Evolutionary conservation across 1,140 invertebrate genomes (phyloP).

Genomic region (Chymomyza costata): DNA sequence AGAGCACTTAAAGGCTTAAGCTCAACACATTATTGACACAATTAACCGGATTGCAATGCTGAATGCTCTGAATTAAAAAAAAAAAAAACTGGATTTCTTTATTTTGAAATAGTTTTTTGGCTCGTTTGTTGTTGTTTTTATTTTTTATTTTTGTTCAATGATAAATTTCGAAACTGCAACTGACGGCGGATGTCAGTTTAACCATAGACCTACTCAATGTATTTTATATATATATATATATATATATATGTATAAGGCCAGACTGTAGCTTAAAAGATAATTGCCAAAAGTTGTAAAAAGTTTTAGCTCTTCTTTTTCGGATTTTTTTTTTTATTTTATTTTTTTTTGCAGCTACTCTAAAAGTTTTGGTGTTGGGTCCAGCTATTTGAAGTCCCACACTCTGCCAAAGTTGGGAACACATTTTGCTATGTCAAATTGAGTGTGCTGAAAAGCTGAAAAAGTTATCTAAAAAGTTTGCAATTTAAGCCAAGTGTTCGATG

Average conservation of each 20-base stretch:
- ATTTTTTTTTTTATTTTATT: constrained; percentile 15
- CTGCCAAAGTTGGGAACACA: constrained; percentile 65
- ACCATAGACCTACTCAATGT: constrained; percentile 27
- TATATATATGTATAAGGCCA: constrained; percentile 33
- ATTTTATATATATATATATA: constrained; percentile 8
- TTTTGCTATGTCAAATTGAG: constrained; percentile 72
- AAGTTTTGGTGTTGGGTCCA: constrained; percentile 68
- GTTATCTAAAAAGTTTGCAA: constrained; percentile 46
- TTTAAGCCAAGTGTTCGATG: constrained; percentile 31
- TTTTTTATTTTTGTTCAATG: constrained; percentile 10
- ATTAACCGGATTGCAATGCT: constrained; percentile 19
- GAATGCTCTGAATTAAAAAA: too few relatives aligned
- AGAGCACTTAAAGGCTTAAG: constrained; percentile 58
- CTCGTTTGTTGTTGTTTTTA: constrained; percentile 4
- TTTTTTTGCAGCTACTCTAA: constrained; percentile 67
- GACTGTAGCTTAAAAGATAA: constrained; percentile 60
- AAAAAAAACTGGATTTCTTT: constrained; percentile 17
- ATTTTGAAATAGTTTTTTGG: constrained; percentile 9
- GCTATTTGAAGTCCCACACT: constrained; percentile 55
- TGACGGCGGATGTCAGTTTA: constrained; percentile 8
- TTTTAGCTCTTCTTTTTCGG: constrained; percentile 16
- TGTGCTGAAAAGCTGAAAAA: constrained; percentile 66
- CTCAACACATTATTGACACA: constrained; percentile 47
- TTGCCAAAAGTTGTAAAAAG: constrained; percentile 66
- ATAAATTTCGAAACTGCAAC: constrained; percentile 26